Evolutionary conservation across 2,888 invertebrate genomes (phyloP).

Genomic region (Ophion ellenae): DNA sequence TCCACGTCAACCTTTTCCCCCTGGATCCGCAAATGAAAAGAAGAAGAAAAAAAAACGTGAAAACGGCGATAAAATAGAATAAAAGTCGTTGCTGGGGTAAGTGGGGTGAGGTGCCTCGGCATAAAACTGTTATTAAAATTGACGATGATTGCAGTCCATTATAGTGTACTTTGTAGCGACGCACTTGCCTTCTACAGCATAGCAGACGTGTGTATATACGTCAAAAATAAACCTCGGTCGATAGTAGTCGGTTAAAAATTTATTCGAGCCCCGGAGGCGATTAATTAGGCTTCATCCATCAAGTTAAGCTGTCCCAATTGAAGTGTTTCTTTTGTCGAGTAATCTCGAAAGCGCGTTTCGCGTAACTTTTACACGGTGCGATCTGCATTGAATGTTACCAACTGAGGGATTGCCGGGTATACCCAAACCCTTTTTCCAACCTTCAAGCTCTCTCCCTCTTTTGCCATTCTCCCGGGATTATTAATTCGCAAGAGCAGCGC

Average conservation of each 20-base stretch:
- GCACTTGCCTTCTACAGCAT: not conserved
- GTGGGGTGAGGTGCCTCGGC: conserved; percentile 3
- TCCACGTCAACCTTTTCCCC: conserved; percentile 9
- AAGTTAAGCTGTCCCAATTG: conserved; percentile 28
- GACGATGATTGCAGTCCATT: conserved; percentile 46
- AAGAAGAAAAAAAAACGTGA: conserved; percentile 12
- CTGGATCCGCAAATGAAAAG: conserved; percentile 20
- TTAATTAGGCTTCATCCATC: conserved; percentile 57
- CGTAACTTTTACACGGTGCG: conserved; percentile 14
- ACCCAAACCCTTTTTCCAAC: conserved; percentile 16
- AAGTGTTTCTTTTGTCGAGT: conserved; percentile 20
- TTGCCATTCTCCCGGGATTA: conserved; percentile 1
- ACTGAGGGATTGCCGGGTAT: conserved; percentile 14
- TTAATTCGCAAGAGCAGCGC: conserved; percentile 11
- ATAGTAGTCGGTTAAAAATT: conserved; percentile 38
- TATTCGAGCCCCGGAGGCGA: conserved; percentile 41
- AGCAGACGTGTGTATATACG: conserved; percentile 1
- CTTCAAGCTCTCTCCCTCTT: not conserved
- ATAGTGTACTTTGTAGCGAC: conserved; percentile 14
- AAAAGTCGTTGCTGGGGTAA: conserved; percentile 30
- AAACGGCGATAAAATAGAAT: conserved; percentile 40
- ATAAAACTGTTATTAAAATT: conserved; percentile 60
- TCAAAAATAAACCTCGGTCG: conserved; percentile 14
- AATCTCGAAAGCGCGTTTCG: conserved; percentile 17
- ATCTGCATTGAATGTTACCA: conserved; percentile 37